Evolutionary conservation across 1,140 invertebrate species (phyloP), one percentile per base, ranked within the genome.

Genomic region (Psilanteris sp.): DNA sequence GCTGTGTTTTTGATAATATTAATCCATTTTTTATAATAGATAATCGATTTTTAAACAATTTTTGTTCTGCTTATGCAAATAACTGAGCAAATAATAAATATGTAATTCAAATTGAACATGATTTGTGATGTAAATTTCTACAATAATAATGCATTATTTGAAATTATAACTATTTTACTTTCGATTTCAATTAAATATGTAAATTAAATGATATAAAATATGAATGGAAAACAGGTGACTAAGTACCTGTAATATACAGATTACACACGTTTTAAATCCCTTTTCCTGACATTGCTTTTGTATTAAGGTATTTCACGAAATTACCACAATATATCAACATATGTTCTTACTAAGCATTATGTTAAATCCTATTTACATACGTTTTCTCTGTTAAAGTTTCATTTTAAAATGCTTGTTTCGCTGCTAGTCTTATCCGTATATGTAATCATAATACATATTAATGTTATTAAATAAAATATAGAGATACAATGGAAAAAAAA

Each of bases 311-410:
- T 50, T 44, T 27, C 27, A 9, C 11, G 29, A 46, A 67, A 59
- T 68, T 41, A 52, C 27, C 24, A 27, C 52, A 26, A 50, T 68
- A 57, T 52, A 59, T 59, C 52, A 50, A 34, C 43, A 50, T 59
- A 67, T 68, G 64, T 57, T 57, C 52, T 57, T 68, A 48, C 44
- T 54, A 57, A 57, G 34, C 52, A 41, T 57, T 48, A 68, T 57
- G 41, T 26, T 57, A 39, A 68, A 68, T 68, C 52, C 64, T 37
- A 50, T 67, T 67, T 67, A 55, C 37, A 57, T 48, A 31, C 0
- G 8, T 39, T 41, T 50, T 24, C 41, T 24, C 24, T 39, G 57
- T 39, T 22, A 37, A 57, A 57, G 26, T 48, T 32, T 32, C 50
- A 13, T 41, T 48, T 10, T 41, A 68, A 48, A 48, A 36, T 18